These are phyloP conservation scores for Rhaphigaster nebulosa DNA, from an alignment of 2,888 invertebrate species.

Conservation along the genomic window DNA sequence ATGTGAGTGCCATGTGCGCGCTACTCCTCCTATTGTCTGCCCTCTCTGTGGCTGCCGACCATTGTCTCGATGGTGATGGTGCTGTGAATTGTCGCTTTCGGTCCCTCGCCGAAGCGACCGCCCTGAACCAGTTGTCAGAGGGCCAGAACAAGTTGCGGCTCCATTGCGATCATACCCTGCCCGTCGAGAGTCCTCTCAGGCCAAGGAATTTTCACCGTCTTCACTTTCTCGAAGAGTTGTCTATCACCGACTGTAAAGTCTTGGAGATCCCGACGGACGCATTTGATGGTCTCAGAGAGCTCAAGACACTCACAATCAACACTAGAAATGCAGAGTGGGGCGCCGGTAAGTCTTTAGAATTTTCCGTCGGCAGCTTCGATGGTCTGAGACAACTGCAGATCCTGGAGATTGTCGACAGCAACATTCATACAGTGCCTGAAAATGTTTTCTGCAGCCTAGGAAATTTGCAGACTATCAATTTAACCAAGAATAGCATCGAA, in stretches of 20 bases:
- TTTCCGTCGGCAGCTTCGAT: constrained; percentile 79
- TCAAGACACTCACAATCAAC: constrained; percentile 83
- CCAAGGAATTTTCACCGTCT: constrained; percentile 80
- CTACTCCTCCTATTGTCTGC: constrained; percentile 41
- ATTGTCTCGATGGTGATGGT: constrained; percentile 70
- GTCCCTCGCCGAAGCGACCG: constrained; percentile 77
- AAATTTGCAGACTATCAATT: constrained; percentile 85
- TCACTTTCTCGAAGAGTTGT: constrained; percentile 81
- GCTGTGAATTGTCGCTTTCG: constrained; percentile 79
- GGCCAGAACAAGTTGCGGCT: constrained; percentile 81
- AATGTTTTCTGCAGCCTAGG: constrained; percentile 84
- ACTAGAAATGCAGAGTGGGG: constrained; percentile 87
- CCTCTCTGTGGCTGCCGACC: constrained; percentile 65
- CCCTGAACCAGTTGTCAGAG: constrained; percentile 77
- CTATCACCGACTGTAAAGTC: constrained; percentile 85
- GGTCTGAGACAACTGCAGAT: constrained; percentile 85
- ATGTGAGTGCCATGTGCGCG: constrained; percentile 67
- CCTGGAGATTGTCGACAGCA: constrained; percentile 86
- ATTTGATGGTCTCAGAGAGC: constrained; percentile 83
- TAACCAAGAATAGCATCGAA: constrained; percentile 86
- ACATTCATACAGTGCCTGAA: constrained; percentile 84
- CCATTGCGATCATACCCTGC: constrained; percentile 82
- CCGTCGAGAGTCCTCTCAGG: constrained; percentile 83
- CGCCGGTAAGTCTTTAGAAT: constrained; percentile 79
- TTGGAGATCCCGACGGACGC: constrained; percentile 81